Evolutionary conservation across 2,113 vertebrate species (phyloP).

Genomic region (Tachuris rubrigastra): DNA sequence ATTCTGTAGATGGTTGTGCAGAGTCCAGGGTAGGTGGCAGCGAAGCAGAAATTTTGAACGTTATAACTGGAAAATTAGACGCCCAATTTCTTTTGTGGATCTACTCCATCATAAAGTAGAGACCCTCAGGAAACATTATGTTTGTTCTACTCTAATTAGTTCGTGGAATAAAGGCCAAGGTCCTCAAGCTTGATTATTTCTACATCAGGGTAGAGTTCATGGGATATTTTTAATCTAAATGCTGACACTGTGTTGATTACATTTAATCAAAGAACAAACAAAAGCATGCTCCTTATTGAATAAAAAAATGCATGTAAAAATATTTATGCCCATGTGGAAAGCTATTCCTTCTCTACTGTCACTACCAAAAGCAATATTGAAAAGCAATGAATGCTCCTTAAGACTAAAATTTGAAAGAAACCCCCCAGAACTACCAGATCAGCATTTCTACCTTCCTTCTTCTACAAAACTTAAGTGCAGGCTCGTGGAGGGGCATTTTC

Average conservation of each 20-base stretch:
- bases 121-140: background rate
- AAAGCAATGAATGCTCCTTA: background rate
- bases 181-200: background rate
- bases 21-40: background rate
- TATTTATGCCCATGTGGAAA: background rate
- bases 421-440: background rate
- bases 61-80: background rate
- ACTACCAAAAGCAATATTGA: background rate
- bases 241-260: background rate
- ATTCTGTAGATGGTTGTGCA: background rate
- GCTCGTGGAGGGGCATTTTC: background rate
- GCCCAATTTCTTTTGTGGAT: background rate
- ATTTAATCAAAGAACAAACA: conserved; percentile 17
- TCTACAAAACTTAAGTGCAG: background rate
- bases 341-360: background rate
- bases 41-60: background rate
- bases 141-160: background rate
- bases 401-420: background rate
- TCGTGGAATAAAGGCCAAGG: background rate
- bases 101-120: background rate
- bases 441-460: background rate
- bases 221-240: background rate
- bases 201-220: background rate
- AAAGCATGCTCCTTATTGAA: background rate
- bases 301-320: background rate